Percentiles rank a stretch among this genome's conserved stretches.
Evolutionary conservation across 2,797 vertebrate species (phyloP).

Genomic region (Sorex maritimensis): DNA sequence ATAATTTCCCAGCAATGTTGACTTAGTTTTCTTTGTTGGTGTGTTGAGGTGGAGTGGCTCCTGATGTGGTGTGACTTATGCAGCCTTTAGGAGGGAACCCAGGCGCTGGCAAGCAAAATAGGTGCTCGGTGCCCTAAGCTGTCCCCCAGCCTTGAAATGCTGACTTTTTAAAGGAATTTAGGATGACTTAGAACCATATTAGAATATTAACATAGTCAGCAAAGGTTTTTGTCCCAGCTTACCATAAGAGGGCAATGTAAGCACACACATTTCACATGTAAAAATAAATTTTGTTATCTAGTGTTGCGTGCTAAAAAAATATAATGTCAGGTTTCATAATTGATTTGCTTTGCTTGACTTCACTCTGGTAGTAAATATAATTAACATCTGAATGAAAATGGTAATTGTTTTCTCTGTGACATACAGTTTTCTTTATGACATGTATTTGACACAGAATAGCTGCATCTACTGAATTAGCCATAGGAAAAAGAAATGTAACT

Average conservation of each 20-base stretch:
- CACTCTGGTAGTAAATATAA: slow-evolving; percentile 77
- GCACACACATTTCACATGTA: background rate
- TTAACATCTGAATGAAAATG: slow-evolving; percentile 77
- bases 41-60: too few relatives aligned
- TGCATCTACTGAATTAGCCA: slow-evolving; percentile 51
- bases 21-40: background rate
- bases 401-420: slow-evolving; percentile 71
- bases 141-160: too few relatives aligned
- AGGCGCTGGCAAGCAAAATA: too few relatives aligned
- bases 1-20: slow-evolving; percentile 17
- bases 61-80: too few relatives aligned
- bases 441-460: slow-evolving; percentile 60
- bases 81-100: too few relatives aligned
- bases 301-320: background rate
- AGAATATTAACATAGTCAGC: background rate
- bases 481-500: slow-evolving; percentile 62
- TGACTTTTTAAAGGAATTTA: background rate
- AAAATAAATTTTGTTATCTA: background rate
- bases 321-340: slow-evolving; percentile 69
- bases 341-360: slow-evolving; percentile 76
- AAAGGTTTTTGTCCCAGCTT: slow-evolving; percentile 33
- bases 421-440: slow-evolving; percentile 68
- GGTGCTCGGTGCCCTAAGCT: too few relatives aligned
- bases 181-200: background rate
- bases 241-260: slow-evolving; percentile 72